Base-by-base conservation (phyloP, 2,888 invertebrate genomes). In the Eudemis profundana region DNA sequence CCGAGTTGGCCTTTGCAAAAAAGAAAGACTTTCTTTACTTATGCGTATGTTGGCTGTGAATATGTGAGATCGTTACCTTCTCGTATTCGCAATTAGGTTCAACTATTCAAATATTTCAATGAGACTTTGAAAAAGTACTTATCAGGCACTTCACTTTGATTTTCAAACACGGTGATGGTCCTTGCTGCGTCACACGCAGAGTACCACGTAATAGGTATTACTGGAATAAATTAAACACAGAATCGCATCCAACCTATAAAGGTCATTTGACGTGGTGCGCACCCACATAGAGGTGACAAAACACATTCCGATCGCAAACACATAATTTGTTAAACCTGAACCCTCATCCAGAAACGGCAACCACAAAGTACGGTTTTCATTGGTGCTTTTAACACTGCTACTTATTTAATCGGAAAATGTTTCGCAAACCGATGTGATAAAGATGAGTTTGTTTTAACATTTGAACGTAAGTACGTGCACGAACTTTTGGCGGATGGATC, bases 401-500 rank as follows among this genome's bases (percentile, higher is more conserved):
- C 60, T 42, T 40, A 60, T 62, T 33, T 50, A 29, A 23, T 19
- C 15, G 12, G 36, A 12, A 14, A 57, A 59, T 46, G 29, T 46
- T 66, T 49, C 33, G 7, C 46, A n/a, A n/a, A 23, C 33, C 21
- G n/a, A 14, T 8, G 15, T 46, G 42, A 40, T 23, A 54, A 15
- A 12, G 40, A 33, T 53, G 47, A 49, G 47, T 50, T 63, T 61
- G 60, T 60, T 61, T 66, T 51, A 66, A 68, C 70, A 62, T 71
- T 70, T 66, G 54, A 65, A 67, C 68, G 49, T 51, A 47, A 66
- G 72, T 64, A 73, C 69, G 62, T 67, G 67, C 70, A 70, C 67
- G 47, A 77, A 78, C 73, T 77, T 78, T 71, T 44, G 42, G 56
- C 44, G 56, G 42, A 67, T 66, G 50, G 67, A 59, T 69, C 83